Percentiles rank a stretch among this genome's conserved stretches.
Conservation (phyloP, 1,140 invertebrate species). For the Zaprionus capensis region DNA sequence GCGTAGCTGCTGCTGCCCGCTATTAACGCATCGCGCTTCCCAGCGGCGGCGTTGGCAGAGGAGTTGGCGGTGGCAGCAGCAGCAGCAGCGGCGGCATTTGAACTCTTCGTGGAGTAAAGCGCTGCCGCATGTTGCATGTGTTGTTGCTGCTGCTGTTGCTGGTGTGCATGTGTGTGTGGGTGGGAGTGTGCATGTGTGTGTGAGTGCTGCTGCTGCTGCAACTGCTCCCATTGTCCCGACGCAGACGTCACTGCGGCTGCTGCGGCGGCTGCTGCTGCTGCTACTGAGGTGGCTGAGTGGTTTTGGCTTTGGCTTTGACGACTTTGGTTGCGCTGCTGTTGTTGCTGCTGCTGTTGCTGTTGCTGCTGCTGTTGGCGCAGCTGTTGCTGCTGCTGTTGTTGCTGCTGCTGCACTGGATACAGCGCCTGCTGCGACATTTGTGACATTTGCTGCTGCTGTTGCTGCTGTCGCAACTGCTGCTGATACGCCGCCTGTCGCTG, state of each 20-base stretch:
- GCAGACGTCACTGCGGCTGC: slow-evolving; percentile 60
- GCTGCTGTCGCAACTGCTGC: slow-evolving; percentile 67
- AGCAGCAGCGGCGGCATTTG: slow-evolving; percentile 32
- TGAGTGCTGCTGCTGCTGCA: slow-evolving; percentile 38
- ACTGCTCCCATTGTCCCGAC: slow-evolving; percentile 77
- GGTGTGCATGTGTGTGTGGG: slow-evolving; percentile 33
- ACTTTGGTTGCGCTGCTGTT: slow-evolving; percentile 77
- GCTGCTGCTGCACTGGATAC: slow-evolving; percentile 83
- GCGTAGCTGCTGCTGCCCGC: slow-evolving; percentile 70
- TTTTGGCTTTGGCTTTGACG: slow-evolving; percentile 81
- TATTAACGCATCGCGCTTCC: slow-evolving; percentile 82
- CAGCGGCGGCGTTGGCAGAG: slow-evolving; percentile 31
- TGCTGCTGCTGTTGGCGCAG: slow-evolving; percentile 40
- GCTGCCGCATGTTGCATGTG: slow-evolving; percentile 51
- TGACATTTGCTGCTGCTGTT: slow-evolving; percentile 83
- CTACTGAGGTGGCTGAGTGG: slow-evolving; percentile 63
- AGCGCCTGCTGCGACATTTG: slow-evolving; percentile 84
- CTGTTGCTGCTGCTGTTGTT: slow-evolving; percentile 47
- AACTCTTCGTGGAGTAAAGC: slow-evolving; percentile 63
- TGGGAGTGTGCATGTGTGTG: slow-evolving; percentile 44
- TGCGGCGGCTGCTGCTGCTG: slow-evolving; percentile 44
- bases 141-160: slow-evolving; percentile 29
- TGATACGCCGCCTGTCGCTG: slow-evolving; percentile 60
- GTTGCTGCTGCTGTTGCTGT: slow-evolving; percentile 61
- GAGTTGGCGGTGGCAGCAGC: slow-evolving; percentile 40